Evolutionary conservation across 2,113 vertebrate species (phyloP).

Genomic region (Scalopus aquaticus): DNA sequence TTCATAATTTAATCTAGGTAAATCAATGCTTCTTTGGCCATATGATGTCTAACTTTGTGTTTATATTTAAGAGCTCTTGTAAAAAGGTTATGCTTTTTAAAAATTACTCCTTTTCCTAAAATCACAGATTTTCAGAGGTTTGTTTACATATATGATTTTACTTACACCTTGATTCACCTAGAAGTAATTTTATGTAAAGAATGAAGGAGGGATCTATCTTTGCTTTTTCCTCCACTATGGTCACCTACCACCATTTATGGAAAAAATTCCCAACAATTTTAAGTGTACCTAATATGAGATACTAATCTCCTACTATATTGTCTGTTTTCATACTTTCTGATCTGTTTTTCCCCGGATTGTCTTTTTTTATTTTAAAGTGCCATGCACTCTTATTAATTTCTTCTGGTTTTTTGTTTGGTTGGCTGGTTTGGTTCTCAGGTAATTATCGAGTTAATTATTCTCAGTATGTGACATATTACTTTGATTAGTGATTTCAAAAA

Average conservation of each 20-base stretch:
- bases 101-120: neutral
- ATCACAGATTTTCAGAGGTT: neutral
- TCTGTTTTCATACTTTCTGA: neutral
- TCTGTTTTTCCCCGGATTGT: neutral
- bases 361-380: neutral
- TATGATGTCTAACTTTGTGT: neutral
- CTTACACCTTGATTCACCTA: neutral
- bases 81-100: neutral
- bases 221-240: neutral
- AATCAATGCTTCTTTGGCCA: neutral
- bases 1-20: neutral
- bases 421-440: neutral
- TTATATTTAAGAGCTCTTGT: neutral
- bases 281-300: neutral
- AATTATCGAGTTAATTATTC: neutral
- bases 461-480: neutral
- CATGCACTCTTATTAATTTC: slow-evolving; percentile 8
- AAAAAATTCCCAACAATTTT: neutral
- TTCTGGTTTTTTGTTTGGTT: neutral
- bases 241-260: neutral
- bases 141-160: neutral
- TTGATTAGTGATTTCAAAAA: neutral
- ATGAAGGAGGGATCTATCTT: neutral
- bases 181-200: neutral
- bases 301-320: neutral